These are phyloP conservation scores for Gadopsis marmoratus DNA, from an alignment of 2,797 vertebrate genomes.

Conservation along the genomic window DNA sequence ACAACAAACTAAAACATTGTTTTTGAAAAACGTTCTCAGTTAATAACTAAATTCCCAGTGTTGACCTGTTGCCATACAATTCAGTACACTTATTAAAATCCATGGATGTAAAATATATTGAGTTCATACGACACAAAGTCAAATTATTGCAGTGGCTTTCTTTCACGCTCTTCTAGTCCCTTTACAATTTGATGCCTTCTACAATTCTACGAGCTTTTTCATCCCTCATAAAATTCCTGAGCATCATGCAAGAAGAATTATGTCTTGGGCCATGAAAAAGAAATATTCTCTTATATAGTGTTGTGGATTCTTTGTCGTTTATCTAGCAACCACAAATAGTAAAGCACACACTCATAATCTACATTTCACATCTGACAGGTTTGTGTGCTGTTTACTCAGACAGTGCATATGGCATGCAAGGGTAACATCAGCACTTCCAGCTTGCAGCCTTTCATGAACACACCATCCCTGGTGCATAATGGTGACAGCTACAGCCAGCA, in stretches of 20 bases:
- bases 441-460: constrained; percentile 37
- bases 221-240: constrained; percentile 31
- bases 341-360: constrained; percentile 43
- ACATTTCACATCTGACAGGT: constrained; percentile 59
- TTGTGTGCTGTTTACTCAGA: constrained; percentile 54
- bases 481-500: constrained; percentile 16
- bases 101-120: constrained; percentile 3
- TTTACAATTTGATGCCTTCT: constrained; percentile 21
- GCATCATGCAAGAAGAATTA: constrained; percentile 35
- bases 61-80: neutral
- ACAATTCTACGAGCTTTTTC: constrained; percentile 24
- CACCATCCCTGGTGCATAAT: constrained; percentile 13
- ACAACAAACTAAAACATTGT: neutral
- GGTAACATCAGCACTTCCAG: constrained; percentile 37
- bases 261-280: constrained; percentile 25
- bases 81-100: constrained; percentile 17
- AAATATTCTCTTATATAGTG: constrained; percentile 27
- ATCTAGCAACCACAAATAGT: constrained; percentile 29
- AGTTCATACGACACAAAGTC: constrained; percentile 17
- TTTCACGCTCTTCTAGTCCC: constrained; percentile 9
- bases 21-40: too few species aligned
- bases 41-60: neutral
- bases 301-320: constrained; percentile 30
- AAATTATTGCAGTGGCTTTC: constrained; percentile 24
- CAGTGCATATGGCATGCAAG: constrained; percentile 26